A percentile compares a stretch with the other conserved stretches of the same genome.
Conservation (phyloP, 2,113 vertebrate genomes). For the Tetraodon nigroviridis region DNA sequence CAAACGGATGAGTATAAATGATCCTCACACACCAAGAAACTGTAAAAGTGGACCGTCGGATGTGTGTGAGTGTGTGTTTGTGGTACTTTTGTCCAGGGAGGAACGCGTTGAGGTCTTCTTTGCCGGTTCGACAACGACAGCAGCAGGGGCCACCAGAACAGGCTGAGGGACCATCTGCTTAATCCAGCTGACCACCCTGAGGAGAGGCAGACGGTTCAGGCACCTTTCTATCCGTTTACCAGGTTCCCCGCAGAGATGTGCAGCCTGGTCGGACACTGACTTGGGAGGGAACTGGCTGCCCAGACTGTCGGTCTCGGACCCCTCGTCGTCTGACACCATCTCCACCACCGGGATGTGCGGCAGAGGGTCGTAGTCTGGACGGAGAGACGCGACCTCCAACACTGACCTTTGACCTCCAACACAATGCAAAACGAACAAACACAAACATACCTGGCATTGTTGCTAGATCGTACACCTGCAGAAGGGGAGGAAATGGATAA, state of each 20-base stretch:
- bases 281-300: slow-evolving; percentile 43
- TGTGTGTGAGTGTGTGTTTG: not conserved
- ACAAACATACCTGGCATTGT: slow-evolving; percentile 65
- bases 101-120: slow-evolving; percentile 32
- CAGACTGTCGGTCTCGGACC: slow-evolving; percentile 11
- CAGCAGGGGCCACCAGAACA: slow-evolving; percentile 48
- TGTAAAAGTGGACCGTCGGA: not conserved
- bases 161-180: slow-evolving; percentile 74
- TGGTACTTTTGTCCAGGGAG: slow-evolving; percentile 69
- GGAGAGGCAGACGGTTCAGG: not conserved
- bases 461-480: slow-evolving; percentile 53
- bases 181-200: slow-evolving; percentile 72
- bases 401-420: not conserved
- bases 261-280: slow-evolving; percentile 41
- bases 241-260: not conserved
- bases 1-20: not conserved
- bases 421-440: not conserved
- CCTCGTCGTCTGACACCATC: slow-evolving; percentile 67
- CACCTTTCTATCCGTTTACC: no score
- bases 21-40: not conserved
- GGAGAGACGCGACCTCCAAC: not conserved
- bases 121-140: slow-evolving; percentile 20
- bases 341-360: slow-evolving; percentile 75
- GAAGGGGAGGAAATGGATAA: not conserved
- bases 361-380: slow-evolving; percentile 67